Evolutionary conservation across 2,797 vertebrate species (phyloP).

Genomic region (Sarcophilus harrisii): DNA sequence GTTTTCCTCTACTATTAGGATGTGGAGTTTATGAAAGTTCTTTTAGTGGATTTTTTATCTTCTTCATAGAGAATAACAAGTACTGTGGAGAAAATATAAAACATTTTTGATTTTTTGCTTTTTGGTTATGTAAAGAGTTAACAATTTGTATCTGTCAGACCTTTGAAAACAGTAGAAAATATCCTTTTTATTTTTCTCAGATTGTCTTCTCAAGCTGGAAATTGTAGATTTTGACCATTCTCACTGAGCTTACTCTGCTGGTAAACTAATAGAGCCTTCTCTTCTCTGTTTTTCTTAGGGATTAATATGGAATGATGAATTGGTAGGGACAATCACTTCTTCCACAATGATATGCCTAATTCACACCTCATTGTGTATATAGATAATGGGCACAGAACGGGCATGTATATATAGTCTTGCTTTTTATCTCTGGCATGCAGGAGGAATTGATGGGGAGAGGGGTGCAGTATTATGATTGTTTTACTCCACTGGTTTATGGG

Average conservation of each 20-base stretch:
- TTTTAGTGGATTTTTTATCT: conserved; percentile 68
- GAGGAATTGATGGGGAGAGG: conserved; percentile 2
- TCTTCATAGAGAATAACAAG: conserved; percentile 41
- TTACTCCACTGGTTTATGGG: conserved; percentile 55
- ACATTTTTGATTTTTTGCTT: conserved; percentile 42
- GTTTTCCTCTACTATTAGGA: conserved; percentile 55
- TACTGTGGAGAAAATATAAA: conserved; percentile 37
- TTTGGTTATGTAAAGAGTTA: conserved; percentile 47
- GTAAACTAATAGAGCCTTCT: not conserved
- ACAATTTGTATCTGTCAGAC: conserved; percentile 35
- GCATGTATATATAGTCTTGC: not conserved
- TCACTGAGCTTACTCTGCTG: conserved; percentile 51
- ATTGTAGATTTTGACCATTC: conserved; percentile 15
- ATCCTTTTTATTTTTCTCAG: conserved; percentile 43
- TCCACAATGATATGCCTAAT: not conserved
- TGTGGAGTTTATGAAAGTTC: conserved; percentile 52
- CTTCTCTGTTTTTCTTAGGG: conserved; percentile 32
- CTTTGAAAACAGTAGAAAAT: conserved; percentile 12
- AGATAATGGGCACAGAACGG: conserved; percentile 34
- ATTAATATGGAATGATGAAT: not conserved
- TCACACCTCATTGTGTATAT: not conserved
- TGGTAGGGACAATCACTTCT: conserved; percentile 8
- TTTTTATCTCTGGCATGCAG: not conserved
- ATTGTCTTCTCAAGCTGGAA: conserved; percentile 28
- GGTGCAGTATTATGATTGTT: conserved; percentile 21